These are phyloP conservation scores for Nemopilema nomurai DNA, from an alignment of 30 jellyfish, hydroid and myxozoan genomes.

Conservation along the genomic window DNA sequence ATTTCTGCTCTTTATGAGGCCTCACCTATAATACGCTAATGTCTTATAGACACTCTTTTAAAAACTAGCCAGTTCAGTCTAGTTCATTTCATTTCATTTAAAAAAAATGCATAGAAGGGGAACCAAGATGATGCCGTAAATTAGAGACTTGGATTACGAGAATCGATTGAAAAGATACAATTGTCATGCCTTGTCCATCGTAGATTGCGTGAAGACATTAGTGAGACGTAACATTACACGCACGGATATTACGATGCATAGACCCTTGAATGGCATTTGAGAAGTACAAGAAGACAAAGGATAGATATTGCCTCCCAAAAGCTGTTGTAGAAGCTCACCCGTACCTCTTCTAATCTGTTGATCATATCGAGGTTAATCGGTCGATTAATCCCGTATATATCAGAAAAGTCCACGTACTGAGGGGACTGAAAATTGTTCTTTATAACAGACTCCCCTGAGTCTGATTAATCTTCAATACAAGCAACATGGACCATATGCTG, in stretches of 20 bases:
- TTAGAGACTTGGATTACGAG: conserved; percentile 42
- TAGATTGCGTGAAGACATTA: conserved; percentile 53
- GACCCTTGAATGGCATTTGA: conserved; percentile 17
- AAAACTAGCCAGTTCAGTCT: conserved; percentile 17
- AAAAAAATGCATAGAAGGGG: conserved; percentile 67
- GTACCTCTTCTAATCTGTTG: conserved; percentile 27
- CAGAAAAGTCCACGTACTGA: background rate
- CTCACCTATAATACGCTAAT: conserved; percentile 62
- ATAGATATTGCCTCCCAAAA: background rate
- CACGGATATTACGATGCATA: conserved; percentile 38
- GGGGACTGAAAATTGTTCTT: background rate
- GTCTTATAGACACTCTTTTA: conserved; percentile 44
- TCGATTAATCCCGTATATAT: conserved; percentile 26
- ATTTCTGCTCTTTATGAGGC: conserved; percentile 35
- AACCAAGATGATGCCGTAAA: conserved; percentile 61
- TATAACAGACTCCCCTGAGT: background rate
- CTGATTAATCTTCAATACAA: background rate
- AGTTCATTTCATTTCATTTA: conserved; percentile 1
- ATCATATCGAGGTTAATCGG: conserved; percentile 26
- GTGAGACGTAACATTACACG: conserved; percentile 13
- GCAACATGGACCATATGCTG: background rate
- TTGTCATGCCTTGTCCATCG: conserved; percentile 35
- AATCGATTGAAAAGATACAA: conserved; percentile 39
- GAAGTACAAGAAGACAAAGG: conserved; percentile 28
- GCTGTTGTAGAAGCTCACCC: conserved; percentile 23